Evolutionary conservation across 2,888 invertebrate species (phyloP).

Genomic region (Protonemura montana): DNA sequence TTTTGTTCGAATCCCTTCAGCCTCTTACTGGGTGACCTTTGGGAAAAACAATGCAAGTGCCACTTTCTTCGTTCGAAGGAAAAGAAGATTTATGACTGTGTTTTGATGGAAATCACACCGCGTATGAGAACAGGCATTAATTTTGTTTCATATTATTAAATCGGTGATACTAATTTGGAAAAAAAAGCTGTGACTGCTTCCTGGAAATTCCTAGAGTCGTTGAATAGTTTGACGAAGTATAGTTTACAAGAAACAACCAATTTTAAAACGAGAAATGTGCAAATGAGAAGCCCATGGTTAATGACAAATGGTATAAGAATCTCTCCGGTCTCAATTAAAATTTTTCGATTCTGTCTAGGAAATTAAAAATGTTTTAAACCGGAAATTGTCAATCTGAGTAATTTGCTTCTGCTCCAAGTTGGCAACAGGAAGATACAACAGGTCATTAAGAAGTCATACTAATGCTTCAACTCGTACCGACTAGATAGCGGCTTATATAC

Average conservation of each 20-base stretch:
- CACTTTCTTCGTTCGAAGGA: neutral
- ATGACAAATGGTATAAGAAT: neutral
- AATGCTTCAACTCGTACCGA: neutral
- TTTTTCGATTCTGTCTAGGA: conserved; percentile 29
- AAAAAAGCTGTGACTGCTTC: neutral
- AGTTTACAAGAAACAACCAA: neutral
- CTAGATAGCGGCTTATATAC: neutral
- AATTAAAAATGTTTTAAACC: conserved; percentile 41
- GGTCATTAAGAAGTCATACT: conserved; percentile 7
- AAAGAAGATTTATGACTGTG: neutral
- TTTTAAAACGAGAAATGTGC: neutral
- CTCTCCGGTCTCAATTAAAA: conserved; percentile 1
- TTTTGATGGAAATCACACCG: neutral
- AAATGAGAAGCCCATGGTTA: neutral
- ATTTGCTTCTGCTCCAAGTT: neutral
- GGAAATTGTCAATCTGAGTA: conserved; percentile 43
- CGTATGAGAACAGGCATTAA: too few species aligned
- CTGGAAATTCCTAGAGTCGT: neutral
- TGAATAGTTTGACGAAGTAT: neutral
- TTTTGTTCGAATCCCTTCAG: neutral
- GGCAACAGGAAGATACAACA: conserved; percentile 4
- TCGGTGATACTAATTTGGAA: neutral
- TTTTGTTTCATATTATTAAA: neutral
- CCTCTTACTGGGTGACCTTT: neutral
- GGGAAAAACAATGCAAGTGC: neutral